phyloP scores from a whole-genome alignment of 2,888 invertebrate genomes.

The Cryptus armator region DNA sequence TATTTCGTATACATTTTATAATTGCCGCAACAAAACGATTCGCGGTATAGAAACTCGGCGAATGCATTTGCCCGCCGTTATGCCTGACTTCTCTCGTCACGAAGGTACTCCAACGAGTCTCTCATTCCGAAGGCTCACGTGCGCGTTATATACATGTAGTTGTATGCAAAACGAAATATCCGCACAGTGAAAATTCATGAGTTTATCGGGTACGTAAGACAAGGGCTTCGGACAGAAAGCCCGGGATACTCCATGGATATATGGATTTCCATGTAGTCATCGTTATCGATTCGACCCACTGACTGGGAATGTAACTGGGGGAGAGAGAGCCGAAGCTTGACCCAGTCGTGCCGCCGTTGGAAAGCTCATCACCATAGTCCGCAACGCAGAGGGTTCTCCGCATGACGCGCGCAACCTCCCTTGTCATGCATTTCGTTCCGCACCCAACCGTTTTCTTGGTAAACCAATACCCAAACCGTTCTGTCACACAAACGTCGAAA shows the following conservation, averaged over 20 bases:
- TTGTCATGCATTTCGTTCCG: slow-evolving; percentile 49
- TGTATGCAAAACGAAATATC: slow-evolving; percentile 37
- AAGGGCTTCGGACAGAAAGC: neutral
- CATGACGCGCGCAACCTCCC: slow-evolving; percentile 57
- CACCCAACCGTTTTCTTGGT: neutral
- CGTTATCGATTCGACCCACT: slow-evolving; percentile 80
- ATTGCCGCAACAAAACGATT: slow-evolving; percentile 4
- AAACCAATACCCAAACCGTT: too few relatives aligned
- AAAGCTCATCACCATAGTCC: slow-evolving; percentile 66
- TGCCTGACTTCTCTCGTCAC: slow-evolving; percentile 5
- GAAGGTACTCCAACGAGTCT: slow-evolving; percentile 7
- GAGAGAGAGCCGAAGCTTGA: slow-evolving; percentile 60
- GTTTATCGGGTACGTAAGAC: slow-evolving; percentile 30
- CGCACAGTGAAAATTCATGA: slow-evolving; percentile 47
- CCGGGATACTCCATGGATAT: slow-evolving; percentile 60
- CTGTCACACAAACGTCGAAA: too few relatives aligned
- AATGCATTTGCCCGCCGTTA: neutral
- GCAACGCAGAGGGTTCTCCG: slow-evolving; percentile 50
- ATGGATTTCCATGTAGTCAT: slow-evolving; percentile 72
- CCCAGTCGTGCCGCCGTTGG: slow-evolving; percentile 62
- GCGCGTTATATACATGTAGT: neutral
- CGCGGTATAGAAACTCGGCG: neutral
- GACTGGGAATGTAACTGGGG: slow-evolving; percentile 58
- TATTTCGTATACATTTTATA: neutral
- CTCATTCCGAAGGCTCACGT: slow-evolving; percentile 7